Base-by-base conservation (phyloP, 1,140 invertebrate species). In the Stegodyphus dumicola region DNA sequence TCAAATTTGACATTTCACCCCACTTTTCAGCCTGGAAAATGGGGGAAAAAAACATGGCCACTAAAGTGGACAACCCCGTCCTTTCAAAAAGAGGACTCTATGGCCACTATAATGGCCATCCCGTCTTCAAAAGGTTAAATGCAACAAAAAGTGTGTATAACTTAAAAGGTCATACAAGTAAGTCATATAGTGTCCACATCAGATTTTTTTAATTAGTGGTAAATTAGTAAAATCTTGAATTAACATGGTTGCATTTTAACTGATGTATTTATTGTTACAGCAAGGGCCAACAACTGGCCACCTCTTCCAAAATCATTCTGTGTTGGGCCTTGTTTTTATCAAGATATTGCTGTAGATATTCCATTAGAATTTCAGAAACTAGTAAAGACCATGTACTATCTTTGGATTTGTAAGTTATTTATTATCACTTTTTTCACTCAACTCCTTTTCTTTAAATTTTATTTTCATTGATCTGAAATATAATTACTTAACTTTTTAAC, bases 281-380 rank as follows among this genome's bases (percentile, higher is more conserved):
- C 76, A 7, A 70, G 84, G 13, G 93, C 95, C 89, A 98, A 99
- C 90, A 99, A 99, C 92, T 99, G 98, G 97, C 98, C 98, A 5
- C 98, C 98, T 13, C 90, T 99, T 80, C 98, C 98, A 54, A 94
- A 94, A 88, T 97, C 94, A 88, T 97, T 96, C 89, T 92, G 92
- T 64, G 93, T 99, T 75, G 96, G 98, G 89, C 98, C 98, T 2
- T 99, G 98, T 91, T 99, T 99, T 91, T 99, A 99, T 92, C 98
- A 99, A 92, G 98, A 99, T 91, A 99, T 99, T 87, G 96, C 97
- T 91, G 95, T 99, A n/a, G 99, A 99, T 90, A 99, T 99, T 91
- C 97, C 98, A 18, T 91, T 96, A 73, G 97, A 99, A 90, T 99
- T 99, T 91, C 98, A 99, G 91, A 95, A 95, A 90, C 94, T 98